Percentiles rank a stretch among this genome's conserved stretches.
These are phyloP conservation scores for Rotaria socialis DNA, from an alignment of 2,888 invertebrate genomes.

Conservation along the genomic window DNA sequence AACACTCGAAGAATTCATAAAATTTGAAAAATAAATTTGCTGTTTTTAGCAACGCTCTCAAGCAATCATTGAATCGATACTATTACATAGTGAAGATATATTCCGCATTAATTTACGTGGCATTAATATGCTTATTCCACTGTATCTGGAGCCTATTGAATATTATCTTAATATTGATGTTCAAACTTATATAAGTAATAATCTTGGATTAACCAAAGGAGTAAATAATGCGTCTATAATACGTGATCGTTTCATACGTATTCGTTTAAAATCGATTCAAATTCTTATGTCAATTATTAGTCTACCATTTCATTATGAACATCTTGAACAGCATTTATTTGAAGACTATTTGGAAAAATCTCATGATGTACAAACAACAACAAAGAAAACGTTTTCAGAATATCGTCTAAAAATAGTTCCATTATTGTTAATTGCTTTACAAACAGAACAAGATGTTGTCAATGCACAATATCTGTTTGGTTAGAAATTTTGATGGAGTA, in stretches of 20 bases:
- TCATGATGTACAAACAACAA: constrained; percentile 49
- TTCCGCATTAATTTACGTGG: constrained; percentile 87
- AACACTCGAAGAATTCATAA: too few species aligned
- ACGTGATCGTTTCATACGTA: constrained; percentile 55
- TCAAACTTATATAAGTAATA: background rate
- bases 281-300: constrained; percentile 82
- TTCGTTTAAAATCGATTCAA: constrained; percentile 85
- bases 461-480: constrained; percentile 81
- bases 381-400: constrained; percentile 53
- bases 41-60: constrained; percentile 6
- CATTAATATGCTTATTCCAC: constrained; percentile 81
- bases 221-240: background rate
- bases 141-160: constrained; percentile 81
- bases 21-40: too few species aligned
- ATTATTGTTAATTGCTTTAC: constrained; percentile 74
- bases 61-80: constrained; percentile 65
- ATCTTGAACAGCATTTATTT: constrained; percentile 52
- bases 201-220: background rate
- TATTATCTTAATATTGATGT: background rate
- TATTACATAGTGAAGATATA: constrained; percentile 67
- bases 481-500: constrained; percentile 48
- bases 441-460: constrained; percentile 76
- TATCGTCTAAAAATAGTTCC: constrained; percentile 62
- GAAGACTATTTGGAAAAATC: constrained; percentile 47
- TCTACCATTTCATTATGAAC: constrained; percentile 83